These are phyloP conservation scores for Lophius americanus DNA, from an alignment of 2,797 vertebrate genomes.

Conservation along the genomic window DNA sequence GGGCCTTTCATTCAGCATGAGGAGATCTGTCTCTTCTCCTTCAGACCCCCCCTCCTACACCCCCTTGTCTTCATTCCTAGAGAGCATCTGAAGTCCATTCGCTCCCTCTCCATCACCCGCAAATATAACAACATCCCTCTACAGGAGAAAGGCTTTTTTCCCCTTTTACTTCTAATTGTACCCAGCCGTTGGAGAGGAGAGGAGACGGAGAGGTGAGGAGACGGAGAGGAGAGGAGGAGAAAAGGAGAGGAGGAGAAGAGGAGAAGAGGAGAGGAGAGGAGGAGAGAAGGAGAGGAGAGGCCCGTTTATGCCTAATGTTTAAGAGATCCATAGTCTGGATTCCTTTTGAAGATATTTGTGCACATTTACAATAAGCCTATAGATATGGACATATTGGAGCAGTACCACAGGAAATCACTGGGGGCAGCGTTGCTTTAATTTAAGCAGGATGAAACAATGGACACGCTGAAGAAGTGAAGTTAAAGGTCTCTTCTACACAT, in stretches of 20 bases:
- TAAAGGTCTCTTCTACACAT: too few species aligned
- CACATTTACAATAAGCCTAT: too few species aligned
- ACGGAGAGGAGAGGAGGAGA: constrained; percentile 13
- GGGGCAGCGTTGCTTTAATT: too few species aligned
- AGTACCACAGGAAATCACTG: too few species aligned
- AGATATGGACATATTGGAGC: too few species aligned
- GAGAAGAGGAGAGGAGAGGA: constrained; percentile 22
- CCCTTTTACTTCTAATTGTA: constrained; percentile 65
- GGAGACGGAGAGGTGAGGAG: constrained; percentile 24
- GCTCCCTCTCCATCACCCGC: constrained; percentile 66
- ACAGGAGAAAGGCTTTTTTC: constrained; percentile 44
- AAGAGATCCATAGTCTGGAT: too few species aligned
- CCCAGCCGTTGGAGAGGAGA: constrained; percentile 67
- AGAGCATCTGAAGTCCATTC: constrained; percentile 78
- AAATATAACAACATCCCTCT: constrained; percentile 63
- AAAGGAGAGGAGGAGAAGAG: constrained; percentile 22
- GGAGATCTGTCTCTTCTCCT: constrained; percentile 69
- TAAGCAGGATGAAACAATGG: too few species aligned
- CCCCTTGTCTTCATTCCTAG: constrained; percentile 33
- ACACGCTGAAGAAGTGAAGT: too few species aligned
- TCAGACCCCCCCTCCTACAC: constrained; percentile 34
- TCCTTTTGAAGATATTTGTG: too few species aligned
- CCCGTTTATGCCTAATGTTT: too few species aligned
- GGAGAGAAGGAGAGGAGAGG: constrained; percentile 9
- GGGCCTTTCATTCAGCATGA: constrained; percentile 65